Conservation (phyloP, 2,797 vertebrate genomes). For the Jordanella pulchra region DNA sequence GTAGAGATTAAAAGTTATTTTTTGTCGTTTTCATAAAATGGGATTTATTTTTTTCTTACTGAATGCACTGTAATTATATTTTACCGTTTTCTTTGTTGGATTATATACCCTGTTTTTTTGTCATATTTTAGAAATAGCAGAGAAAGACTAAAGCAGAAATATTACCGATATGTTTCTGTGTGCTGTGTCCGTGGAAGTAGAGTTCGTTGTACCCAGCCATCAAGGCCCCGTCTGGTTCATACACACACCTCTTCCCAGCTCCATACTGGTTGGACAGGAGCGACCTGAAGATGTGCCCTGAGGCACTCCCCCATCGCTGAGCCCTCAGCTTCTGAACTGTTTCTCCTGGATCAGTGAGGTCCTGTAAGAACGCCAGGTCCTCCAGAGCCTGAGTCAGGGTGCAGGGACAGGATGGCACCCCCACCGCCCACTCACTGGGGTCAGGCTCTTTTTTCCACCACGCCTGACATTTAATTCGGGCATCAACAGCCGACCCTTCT, state of each 20-base stretch:
- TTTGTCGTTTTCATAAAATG: too few species aligned
- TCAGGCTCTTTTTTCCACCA: conserved; percentile 80
- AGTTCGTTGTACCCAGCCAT: conserved; percentile 81
- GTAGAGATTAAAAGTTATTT: too few species aligned
- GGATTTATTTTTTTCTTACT: not conserved
- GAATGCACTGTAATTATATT: not conserved
- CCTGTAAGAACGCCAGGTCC: conserved; percentile 76
- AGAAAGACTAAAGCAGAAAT: not conserved
- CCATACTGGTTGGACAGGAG: conserved; percentile 73
- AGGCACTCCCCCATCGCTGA: conserved; percentile 71
- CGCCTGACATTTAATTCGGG: conserved; percentile 71
- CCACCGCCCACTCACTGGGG: conserved; percentile 69
- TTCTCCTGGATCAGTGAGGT: conserved; percentile 48
- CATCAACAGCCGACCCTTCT: conserved; percentile 43
- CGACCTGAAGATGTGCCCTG: conserved; percentile 73
- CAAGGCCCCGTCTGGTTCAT: conserved; percentile 80
- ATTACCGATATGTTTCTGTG: conserved; percentile 80
- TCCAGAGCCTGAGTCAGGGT: conserved; percentile 75
- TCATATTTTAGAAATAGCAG: not conserved
- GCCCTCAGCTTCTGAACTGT: conserved; percentile 61
- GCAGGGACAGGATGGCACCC: conserved; percentile 78
- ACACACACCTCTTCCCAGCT: conserved; percentile 82
- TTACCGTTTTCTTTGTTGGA: not conserved
- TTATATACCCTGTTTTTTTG: not conserved
- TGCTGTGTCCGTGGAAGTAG: conserved; percentile 67